Percentiles rank a stretch among this genome's conserved stretches.
Conservation (phyloP, 2,888 invertebrate species). For the Julus scandinavius region DNA sequence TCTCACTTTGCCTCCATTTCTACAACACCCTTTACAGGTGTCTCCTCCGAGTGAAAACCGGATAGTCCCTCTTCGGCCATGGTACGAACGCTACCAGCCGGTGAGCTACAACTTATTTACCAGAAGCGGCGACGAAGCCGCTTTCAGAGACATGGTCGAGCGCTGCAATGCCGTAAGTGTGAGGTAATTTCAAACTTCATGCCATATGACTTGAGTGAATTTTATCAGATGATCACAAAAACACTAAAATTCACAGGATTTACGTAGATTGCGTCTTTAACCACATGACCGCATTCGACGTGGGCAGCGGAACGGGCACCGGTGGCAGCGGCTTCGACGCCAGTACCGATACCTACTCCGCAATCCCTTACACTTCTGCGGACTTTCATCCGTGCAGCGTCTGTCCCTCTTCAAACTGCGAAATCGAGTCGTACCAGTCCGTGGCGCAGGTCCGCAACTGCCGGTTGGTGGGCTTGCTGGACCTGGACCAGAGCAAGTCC, state of each 20-base stretch:
- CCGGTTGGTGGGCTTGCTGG: constrained; percentile 77
- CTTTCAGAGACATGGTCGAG: constrained; percentile 66
- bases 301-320: constrained; percentile 69
- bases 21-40: constrained; percentile 68
- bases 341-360: constrained; percentile 70
- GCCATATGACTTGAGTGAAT: no score
- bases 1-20: no score
- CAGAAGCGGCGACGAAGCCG: constrained; percentile 64
- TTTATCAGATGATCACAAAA: no score
- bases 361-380: constrained; percentile 73
- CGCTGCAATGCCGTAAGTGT: constrained; percentile 67
- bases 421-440: constrained; percentile 75
- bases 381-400: constrained; percentile 72
- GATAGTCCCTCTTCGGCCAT: constrained; percentile 66
- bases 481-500: constrained; percentile 76
- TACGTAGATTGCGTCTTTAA: constrained; percentile 83
- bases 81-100: constrained; percentile 68
- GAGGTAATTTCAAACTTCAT: no score
- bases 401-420: constrained; percentile 68
- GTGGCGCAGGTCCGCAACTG: constrained; percentile 76
- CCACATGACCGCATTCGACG: constrained; percentile 79
- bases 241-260: constrained; percentile 77
- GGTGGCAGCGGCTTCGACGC: constrained; percentile 71
- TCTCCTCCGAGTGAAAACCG: constrained; percentile 82
- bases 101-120: constrained; percentile 66